These are phyloP conservation scores for Drosophila paramelanica DNA, from an alignment of 2,888 invertebrate species.

Conservation along the genomic window DNA sequence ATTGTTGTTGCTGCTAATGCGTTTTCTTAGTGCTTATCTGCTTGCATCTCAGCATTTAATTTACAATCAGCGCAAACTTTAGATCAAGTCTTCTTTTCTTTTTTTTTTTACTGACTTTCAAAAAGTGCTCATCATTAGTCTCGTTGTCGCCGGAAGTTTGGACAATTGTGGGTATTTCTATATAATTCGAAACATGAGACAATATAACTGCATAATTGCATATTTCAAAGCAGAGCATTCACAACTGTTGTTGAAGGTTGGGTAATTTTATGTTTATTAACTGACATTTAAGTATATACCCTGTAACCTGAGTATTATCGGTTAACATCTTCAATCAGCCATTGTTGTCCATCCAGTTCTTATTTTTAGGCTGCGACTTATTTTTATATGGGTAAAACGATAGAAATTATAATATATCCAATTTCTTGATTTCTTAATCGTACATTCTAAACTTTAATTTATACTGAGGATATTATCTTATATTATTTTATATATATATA, in stretches of 20 bases:
- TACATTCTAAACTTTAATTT: background rate
- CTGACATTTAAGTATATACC: background rate
- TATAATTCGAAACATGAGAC: background rate
- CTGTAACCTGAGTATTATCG: background rate
- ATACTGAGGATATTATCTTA: no score
- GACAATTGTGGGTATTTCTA: slow-evolving; percentile 39
- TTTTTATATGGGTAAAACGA: no score
- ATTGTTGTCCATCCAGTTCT: no score
- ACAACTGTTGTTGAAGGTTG: background rate
- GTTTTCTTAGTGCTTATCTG: slow-evolving; percentile 39
- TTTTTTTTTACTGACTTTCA: slow-evolving; percentile 1
- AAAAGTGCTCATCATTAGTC: slow-evolving; percentile 36
- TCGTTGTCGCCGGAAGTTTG: slow-evolving; percentile 47
- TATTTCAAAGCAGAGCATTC: background rate
- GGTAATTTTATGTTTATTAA: background rate
- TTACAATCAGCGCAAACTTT: slow-evolving; percentile 44
- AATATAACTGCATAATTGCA: slow-evolving; percentile 14
- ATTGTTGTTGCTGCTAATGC: slow-evolving; percentile 27
- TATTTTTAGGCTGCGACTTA: no score
- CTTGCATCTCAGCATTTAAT: slow-evolving; percentile 46
- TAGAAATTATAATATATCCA: no score
- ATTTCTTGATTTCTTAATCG: background rate
- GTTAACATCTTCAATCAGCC: background rate
- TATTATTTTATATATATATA: no score
- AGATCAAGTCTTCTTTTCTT: background rate